phyloP scores from a whole-genome alignment of 2,888 invertebrate species.

The Argynnis bischoffii region DNA sequence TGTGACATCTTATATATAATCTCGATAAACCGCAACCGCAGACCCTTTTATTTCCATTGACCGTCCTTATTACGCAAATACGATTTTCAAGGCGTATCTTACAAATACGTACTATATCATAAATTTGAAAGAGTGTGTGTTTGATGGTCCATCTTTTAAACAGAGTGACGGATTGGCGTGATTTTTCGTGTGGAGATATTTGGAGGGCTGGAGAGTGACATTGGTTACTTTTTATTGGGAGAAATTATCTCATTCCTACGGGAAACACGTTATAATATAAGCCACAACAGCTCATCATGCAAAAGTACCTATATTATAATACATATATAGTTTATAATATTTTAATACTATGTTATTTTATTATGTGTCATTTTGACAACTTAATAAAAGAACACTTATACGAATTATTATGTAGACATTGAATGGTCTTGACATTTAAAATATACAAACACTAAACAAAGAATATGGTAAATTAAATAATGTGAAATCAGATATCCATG shows the following conservation, averaged over 20 bases:
- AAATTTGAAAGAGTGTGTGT: too few species aligned
- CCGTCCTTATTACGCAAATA: slow-evolving; percentile 8
- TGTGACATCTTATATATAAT: slow-evolving; percentile 2
- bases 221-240: too few species aligned
- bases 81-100: background rate
- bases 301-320: background rate
- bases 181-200: too few species aligned
- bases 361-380: slow-evolving; percentile 4
- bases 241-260: too few species aligned
- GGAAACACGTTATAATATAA: too few species aligned
- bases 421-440: slow-evolving; percentile 33
- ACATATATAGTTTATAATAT: background rate
- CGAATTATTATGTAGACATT: slow-evolving; percentile 22
- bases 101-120: too few species aligned
- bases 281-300: background rate
- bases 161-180: too few species aligned
- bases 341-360: slow-evolving; percentile 1
- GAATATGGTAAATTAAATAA: slow-evolving; percentile 39
- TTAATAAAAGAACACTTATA: slow-evolving; percentile 21
- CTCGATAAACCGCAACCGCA: slow-evolving; percentile 24
- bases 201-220: background rate
- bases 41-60: slow-evolving; percentile 19
- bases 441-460: slow-evolving; percentile 33
- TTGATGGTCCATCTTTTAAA: too few species aligned
- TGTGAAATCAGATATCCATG: slow-evolving; percentile 44